Conservation (phyloP, 2,113 vertebrate genomes). For the Prolemur simus region DNA sequence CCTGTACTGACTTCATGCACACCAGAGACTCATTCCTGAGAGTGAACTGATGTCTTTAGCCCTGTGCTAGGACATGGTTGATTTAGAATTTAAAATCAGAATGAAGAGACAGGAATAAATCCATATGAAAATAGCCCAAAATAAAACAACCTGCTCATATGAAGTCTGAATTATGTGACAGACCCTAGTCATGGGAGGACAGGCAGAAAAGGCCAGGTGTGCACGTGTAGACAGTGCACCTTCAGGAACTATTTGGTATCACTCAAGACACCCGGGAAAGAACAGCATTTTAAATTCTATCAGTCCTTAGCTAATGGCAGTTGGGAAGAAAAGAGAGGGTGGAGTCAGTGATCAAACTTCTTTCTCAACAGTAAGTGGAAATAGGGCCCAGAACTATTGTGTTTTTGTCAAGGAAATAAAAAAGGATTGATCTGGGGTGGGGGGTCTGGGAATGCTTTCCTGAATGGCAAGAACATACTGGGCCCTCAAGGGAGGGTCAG, state of each 20-base stretch:
- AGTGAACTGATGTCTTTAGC: neutral
- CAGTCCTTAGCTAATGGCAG: neutral
- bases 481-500: neutral
- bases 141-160: neutral
- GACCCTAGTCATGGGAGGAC: neutral
- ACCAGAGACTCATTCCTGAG: neutral
- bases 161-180: neutral
- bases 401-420: neutral
- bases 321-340: neutral
- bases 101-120: neutral
- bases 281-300: neutral
- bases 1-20: neutral
- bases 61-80: neutral
- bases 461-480: neutral
- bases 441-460: neutral
- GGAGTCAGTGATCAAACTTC: neutral
- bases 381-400: neutral
- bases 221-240: neutral
- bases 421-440: neutral
- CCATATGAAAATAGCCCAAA: neutral
- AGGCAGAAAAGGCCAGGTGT: neutral
- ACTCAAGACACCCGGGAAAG: neutral
- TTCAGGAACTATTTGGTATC: neutral
- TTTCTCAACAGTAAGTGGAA: neutral
- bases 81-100: constrained; percentile 40